Evolutionary conservation across 2,888 invertebrate species (phyloP), one percentile per base, ranked within the genome.

Genomic region (Ischnura elegans): DNA sequence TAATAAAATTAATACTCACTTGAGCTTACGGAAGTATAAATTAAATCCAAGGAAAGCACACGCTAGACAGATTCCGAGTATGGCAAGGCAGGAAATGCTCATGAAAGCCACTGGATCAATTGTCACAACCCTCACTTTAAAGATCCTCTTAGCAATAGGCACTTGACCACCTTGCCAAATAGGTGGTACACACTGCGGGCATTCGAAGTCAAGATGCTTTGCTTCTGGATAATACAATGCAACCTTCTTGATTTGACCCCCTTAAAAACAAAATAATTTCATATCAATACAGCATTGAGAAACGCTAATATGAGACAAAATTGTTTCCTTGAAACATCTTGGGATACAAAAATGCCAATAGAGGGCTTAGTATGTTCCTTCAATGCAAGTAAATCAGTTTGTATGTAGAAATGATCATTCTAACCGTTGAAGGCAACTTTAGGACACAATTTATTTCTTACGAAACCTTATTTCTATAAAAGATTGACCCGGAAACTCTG

Each of bases 31-130:
- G 95, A 98, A 98, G 96, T 98, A 98, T 94, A 98, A 96, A 96
- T 98, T 98, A 95, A 98, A 98, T 93, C 97, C 97, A 94, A 98
- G 96, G 95, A 98, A 98, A 8, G 97, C 97, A 43, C 98, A 96
- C 0, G 98, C 98, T 93, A 98, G 95, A 0, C 97, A 97, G 66
- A 98, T 98, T 3, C 98, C 98, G 93, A 98, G 96, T 55, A 97
- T 97, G 2, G 98, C 98, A 45, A 98, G 96, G 5, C 97, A 97
- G 0, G 98, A 97, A 5, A 98, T 97, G 0, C 97, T 97, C 93
- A 98, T 96, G 95, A 98, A 97, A 0, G 98, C 98, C 0, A 97
- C 97, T 42, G 97, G 97, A 95, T 98, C 97, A 94, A 99, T 98
- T 1, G 98, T 98, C 95, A 98, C 98, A 94, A 98, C 97, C 87